A percentile compares a stretch with the other conserved stretches of the same genome.
Evolutionary conservation across 2,113 vertebrate species (phyloP).

Genomic region (Odocoileus hemionus): DNA sequence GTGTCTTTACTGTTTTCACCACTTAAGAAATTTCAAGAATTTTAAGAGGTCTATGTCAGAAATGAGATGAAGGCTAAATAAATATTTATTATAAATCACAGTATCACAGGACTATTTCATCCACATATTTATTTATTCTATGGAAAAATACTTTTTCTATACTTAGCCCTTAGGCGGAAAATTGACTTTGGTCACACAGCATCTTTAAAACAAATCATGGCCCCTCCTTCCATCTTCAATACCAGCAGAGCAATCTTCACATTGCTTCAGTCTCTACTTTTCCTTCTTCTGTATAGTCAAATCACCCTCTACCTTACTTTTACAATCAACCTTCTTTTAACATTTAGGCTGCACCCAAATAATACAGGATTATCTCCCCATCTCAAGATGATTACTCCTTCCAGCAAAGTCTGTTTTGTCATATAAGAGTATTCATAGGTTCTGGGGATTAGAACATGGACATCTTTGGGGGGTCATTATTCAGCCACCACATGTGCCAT

Average conservation of each 20-base stretch:
- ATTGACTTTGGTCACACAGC: background rate
- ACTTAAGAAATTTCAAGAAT: background rate
- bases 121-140: background rate
- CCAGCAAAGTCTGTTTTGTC: background rate
- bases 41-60: background rate
- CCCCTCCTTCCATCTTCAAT: background rate
- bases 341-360: background rate
- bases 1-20: background rate
- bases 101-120: background rate
- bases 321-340: background rate
- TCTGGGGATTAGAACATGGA: background rate
- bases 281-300: background rate
- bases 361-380: background rate
- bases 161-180: background rate
- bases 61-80: background rate
- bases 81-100: background rate
- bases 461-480: background rate
- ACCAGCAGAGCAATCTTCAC: background rate
- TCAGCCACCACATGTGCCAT: background rate
- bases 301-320: background rate
- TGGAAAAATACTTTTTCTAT: background rate
- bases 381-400: background rate
- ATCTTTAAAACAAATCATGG: background rate
- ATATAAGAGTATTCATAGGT: background rate
- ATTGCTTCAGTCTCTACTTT: background rate